Percentiles rank a stretch among this genome's conserved stretches.
These are phyloP conservation scores for Gerris buenoi DNA, from an alignment of 1,140 invertebrate genomes.

Conservation along the genomic window DNA sequence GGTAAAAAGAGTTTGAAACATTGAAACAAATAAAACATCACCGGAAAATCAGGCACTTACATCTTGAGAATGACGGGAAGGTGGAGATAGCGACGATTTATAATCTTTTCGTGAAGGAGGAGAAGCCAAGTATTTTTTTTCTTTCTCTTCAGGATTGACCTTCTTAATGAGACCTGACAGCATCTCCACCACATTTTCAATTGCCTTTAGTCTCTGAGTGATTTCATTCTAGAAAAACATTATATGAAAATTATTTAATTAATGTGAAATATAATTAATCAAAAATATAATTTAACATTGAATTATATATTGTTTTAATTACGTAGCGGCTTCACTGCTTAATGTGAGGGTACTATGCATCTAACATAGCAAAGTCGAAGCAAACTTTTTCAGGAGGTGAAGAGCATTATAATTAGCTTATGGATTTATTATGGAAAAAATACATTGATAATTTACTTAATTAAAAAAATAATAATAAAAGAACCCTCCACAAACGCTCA, in stretches of 20 bases:
- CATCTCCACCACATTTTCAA: constrained; percentile 71
- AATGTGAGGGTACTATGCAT: not conserved
- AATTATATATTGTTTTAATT: not conserved
- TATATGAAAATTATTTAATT: constrained; percentile 2
- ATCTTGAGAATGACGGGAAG: not conserved
- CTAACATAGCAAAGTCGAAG: not conserved
- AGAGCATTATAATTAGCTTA: no score
- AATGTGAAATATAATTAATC: not conserved
- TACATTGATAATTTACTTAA: no score
- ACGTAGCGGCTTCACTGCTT: not conserved
- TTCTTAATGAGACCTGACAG: constrained; percentile 59
- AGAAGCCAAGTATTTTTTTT: not conserved
- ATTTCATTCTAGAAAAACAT: constrained; percentile 49
- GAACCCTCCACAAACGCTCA: no score
- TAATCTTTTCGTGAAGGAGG: not conserved
- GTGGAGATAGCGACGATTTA: not conserved
- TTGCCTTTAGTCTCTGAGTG: constrained; percentile 63
- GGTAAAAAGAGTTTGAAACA: no score
- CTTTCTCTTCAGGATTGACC: not conserved
- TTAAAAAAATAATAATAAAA: no score
- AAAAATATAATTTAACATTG: constrained; percentile 7
- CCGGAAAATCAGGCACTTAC: no score
- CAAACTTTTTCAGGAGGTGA: not conserved
- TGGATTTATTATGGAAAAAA: no score
- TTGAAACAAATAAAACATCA: no score